A percentile compares a stretch with the other conserved stretches of the same genome.
These are phyloP conservation scores for Psophia crepitans DNA, from an alignment of 2,113 vertebrate species.

Conservation along the genomic window DNA sequence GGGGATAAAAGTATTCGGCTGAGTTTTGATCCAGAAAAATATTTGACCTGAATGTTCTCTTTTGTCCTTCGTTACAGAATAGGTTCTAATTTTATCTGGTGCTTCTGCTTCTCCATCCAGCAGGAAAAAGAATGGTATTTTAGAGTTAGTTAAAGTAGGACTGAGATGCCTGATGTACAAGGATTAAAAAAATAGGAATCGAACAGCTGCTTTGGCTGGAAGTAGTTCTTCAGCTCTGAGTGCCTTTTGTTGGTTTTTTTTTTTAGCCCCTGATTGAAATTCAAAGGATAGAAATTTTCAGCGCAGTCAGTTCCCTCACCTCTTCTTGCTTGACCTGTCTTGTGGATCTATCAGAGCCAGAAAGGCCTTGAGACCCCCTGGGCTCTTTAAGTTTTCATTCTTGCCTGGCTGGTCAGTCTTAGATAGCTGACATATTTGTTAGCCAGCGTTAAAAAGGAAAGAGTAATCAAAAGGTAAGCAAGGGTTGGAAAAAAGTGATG, in stretches of 20 bases:
- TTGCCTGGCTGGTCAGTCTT: slow-evolving; percentile 4
- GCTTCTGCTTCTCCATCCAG: not conserved
- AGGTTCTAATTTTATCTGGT: not conserved
- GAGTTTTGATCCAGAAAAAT: not conserved
- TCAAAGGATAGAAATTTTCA: slow-evolving; percentile 17
- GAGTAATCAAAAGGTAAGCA: not conserved
- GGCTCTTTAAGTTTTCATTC: slow-evolving; percentile 5
- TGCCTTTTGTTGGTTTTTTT: not conserved
- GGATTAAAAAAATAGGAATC: not conserved
- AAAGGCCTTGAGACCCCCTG: not conserved
- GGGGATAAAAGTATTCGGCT: not conserved
- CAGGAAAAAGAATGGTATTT: not conserved
- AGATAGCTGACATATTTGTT: not conserved
- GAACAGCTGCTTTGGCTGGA: not conserved
- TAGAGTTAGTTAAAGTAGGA: not conserved
- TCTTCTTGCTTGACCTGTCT: slow-evolving; percentile 43
- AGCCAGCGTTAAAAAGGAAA: not conserved
- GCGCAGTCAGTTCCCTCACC: not conserved
- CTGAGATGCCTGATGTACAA: not conserved
- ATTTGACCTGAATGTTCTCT: not conserved
- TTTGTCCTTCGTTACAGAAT: not conserved
- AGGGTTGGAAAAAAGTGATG: not conserved
- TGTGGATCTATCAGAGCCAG: not conserved
- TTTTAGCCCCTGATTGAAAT: not conserved
- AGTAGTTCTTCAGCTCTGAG: not conserved